Evolutionary conservation across 2,888 invertebrate species (phyloP).

Genomic region (Dorcus hopei): DNA sequence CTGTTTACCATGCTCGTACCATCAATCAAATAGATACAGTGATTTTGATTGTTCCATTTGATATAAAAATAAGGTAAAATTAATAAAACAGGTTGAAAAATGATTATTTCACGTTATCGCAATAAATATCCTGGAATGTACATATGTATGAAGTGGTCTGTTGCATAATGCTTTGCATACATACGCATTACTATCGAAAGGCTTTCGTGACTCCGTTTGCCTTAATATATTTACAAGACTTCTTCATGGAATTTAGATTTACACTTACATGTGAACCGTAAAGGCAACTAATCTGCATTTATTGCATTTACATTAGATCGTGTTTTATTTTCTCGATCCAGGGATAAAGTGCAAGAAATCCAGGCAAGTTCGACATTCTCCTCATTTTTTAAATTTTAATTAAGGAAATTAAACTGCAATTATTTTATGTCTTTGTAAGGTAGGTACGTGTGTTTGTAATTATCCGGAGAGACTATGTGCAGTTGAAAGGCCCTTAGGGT

Average conservation of each 20-base stretch:
- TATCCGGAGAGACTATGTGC: background rate
- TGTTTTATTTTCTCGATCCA: background rate
- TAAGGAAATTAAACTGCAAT: no score
- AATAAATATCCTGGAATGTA: no score
- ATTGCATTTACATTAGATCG: background rate
- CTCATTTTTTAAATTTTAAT: no score
- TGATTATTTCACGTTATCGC: no score
- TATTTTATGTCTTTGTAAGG: background rate
- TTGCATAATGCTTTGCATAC: background rate
- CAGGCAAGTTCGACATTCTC: no score
- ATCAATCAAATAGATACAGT: no score
- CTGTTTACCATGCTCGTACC: no score
- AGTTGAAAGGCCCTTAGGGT: background rate
- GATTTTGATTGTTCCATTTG: no score
- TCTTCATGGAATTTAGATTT: conserved; percentile 1
- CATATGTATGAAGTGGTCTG: no score
- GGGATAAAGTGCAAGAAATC: background rate
- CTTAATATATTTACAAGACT: background rate
- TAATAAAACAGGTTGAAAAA: no score
- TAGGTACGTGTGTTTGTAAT: background rate
- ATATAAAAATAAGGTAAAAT: no score
- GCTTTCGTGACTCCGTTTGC: background rate
- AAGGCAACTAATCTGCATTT: background rate
- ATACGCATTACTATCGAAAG: background rate
- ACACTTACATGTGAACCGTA: background rate